A percentile compares a stretch with the other conserved stretches of the same genome.
Conservation (phyloP, 2,888 invertebrate species). For the Phrixothrix hirtus region DNA sequence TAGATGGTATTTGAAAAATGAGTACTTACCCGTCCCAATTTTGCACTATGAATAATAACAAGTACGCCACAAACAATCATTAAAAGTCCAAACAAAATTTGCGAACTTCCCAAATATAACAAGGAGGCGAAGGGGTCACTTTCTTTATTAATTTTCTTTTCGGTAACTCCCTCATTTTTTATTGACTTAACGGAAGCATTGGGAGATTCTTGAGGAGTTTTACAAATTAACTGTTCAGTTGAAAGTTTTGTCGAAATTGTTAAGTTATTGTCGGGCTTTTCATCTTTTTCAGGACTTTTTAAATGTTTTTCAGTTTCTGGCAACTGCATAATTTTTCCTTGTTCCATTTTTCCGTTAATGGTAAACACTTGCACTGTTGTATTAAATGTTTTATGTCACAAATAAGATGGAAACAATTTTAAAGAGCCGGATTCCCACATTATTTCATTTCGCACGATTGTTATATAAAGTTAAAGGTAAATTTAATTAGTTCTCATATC, state of each 20-base stretch:
- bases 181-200: constrained; percentile 40
- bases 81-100: constrained; percentile 66
- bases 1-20: no score
- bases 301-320: constrained; percentile 5
- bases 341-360: constrained; percentile 26
- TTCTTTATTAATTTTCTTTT: constrained; percentile 12
- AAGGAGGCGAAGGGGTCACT: constrained; percentile 47
- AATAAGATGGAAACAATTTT: constrained; percentile 5
- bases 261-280: constrained; percentile 33
- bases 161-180: constrained; percentile 31
- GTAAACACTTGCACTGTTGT: neutral
- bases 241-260: constrained; percentile 53
- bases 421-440: constrained; percentile 11
- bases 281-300: constrained; percentile 1
- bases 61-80: constrained; percentile 67
- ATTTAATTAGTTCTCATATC: constrained; percentile 3
- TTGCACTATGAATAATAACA: constrained; percentile 66
- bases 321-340: constrained; percentile 5
- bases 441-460: constrained; percentile 4
- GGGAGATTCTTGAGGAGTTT: constrained; percentile 56
- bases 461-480: constrained; percentile 5
- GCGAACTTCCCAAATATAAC: constrained; percentile 62
- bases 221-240: constrained; percentile 63
- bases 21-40: constrained; percentile 52
- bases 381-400: constrained; percentile 4